Base-by-base conservation (phyloP, 2,797 vertebrate species). In the Liasis olivaceus region DNA sequence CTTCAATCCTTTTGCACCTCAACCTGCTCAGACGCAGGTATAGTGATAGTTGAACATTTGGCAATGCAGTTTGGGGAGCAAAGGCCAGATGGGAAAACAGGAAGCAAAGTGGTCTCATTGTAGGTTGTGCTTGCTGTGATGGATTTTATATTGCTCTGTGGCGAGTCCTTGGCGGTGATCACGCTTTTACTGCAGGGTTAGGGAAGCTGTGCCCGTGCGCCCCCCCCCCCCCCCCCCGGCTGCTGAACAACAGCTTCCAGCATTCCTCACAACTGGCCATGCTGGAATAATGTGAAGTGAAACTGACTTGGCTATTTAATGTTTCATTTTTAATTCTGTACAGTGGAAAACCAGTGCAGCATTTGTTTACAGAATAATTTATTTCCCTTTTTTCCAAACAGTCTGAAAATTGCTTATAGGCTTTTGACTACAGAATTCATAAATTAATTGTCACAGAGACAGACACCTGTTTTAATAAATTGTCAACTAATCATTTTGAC, bases 291-390 rank as follows among this genome's bases (percentile, higher is more conserved):
- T 9, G 14, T 42, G 8, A 51, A 24, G 62, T 24, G 28, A 54
- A 87, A 47, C 5, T 28, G 9, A 72, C 4, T 42, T 56, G 77
- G 56, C 88, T 77, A 47, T 62, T 87, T 26, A 56, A 22, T 36
- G 12, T 31, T 89, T 64, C 51, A 90, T 24, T 42, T 81, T 47
- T 63, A 36, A 24, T 36, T 86, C 56, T 58, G 36, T 63, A 58
- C 72, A 90, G 47, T 36, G 24, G 77, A 85, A 89, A 60, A 90
- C 36, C 58, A 90, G 14, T 11, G 9, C 58, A 58, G 22, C 28
- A 60, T 86, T 89, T 92, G 36, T 59, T 92, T 62, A 59, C 72
- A 64, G 89, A 85, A 89, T 92, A 93, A 90, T 62, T 84, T 93
- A 88, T 91, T 93, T 26, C 4, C 12, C n/a, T 58, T 31, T 88